Evolutionary conservation across 2,888 invertebrate genomes (phyloP), one percentile per base, ranked within the genome.

Genomic region (Capitulum mitella): DNA sequence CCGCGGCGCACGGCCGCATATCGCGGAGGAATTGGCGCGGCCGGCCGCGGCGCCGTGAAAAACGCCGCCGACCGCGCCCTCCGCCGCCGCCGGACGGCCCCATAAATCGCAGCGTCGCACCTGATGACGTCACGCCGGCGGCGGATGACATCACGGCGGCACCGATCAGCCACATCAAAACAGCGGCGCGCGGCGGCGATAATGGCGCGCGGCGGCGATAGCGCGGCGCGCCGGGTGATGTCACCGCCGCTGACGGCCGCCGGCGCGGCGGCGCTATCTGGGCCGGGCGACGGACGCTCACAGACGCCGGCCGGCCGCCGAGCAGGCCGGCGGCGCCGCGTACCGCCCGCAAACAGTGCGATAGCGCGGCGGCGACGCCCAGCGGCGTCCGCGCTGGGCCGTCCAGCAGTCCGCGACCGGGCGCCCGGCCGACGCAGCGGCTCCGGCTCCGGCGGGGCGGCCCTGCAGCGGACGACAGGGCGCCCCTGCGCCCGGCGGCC

Each of bases 211-310:
- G 32, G 61, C 61, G 32, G 32, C 61, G 61, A 61, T 61, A 61
- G 61, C 61, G 61, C 58, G 10, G 61, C 61, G 61, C 61, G 61
- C 32, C 61, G 61, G n/a, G n/a, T 61, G 61, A 61, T 61, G 61
- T 61, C 61, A 61, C 14, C 32, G 61, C 61, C 16, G n/a, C 14
- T 61, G 61, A 51, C 51, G 22, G 51, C 51, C 22, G 61, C 5
- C 58, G 58, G 29, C 29, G 22, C 22, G 29, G 10, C 22, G 58
- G 8, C 51, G 19, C 58, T 29, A 58, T 58, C 58, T 5, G n/a
- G 10, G 58, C 26, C n/a, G 19, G n/a, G n/a, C 5, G 29, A 5
- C 58, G 58, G n/a, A n/a, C n/a, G n/a, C n/a, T n/a, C n/a, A n/a
- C n/a, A n/a, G n/a, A n/a, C n/a, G n/a, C n/a, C n/a, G n/a, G n/a